Base-by-base conservation (phyloP, 2,797 vertebrate genomes). In the Clarias fuscus region DNA sequence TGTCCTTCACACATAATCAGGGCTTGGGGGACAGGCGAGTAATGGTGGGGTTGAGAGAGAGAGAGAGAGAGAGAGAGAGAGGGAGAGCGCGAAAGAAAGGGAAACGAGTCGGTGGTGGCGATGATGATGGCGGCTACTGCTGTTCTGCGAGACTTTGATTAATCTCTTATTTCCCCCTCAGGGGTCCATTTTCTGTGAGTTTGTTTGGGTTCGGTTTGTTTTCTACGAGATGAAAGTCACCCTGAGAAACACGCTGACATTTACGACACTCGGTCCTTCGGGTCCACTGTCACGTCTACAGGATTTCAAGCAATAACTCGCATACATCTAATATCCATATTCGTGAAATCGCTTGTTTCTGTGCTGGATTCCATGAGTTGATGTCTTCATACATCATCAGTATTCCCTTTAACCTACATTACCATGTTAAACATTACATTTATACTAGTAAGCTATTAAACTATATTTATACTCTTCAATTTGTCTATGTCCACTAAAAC, bases 151-250 rank as follows among this genome's bases (percentile, higher is more conserved):
- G 87, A 78, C 72, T 89, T 79, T 88, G 88, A 90, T 90, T 88
- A 86, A 85, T 89, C 84, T 84, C 82, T 89, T 82, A 78, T 89
- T 87, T 59, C 53, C 87, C 80, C 85, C 68, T 71, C 64, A 24
- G 84, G 86, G 85, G 84, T 88, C 83, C 83, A 85, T 79, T 90
- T 89, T 84, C 86, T 68, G 62, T 43, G 89, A 87, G 85, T 82
- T 90, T 86, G 85, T 87, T 90, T 84, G 61, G 85, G 72, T 84
- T 65, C 62, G 40, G 67, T 77, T 86, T 88, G 86, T 84, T 88
- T 89, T 83, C 79, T 76, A 27, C 24, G 43, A 78, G 76, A 85
- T 88, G 82, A 88, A 87, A 87, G 88, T 84, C 83, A 88, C 85
- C 84, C 68, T 85, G 70, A 78, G 87, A 83, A 70, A 48, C 64